Percentiles rank a stretch among this genome's conserved stretches.
These are phyloP conservation scores for Podarcis lilfordi DNA, from an alignment of 2,797 vertebrate species.

Conservation along the genomic window DNA sequence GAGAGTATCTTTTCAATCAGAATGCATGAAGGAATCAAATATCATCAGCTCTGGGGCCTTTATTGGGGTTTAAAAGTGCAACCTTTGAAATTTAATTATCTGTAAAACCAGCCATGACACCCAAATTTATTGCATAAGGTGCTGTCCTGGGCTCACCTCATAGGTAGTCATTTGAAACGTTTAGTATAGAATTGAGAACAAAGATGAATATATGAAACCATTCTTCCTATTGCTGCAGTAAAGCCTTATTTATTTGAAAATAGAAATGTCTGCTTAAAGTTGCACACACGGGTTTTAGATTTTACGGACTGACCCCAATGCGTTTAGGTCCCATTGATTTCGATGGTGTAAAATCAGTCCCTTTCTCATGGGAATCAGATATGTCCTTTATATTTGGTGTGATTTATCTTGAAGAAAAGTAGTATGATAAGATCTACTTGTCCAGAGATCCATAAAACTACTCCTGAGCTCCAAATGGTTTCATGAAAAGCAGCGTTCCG, in stretches of 20 bases:
- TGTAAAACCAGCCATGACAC: accelerated
- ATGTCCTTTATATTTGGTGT: too few species aligned
- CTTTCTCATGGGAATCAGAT: too few species aligned
- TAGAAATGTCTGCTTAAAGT: not conserved
- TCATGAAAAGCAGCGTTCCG: not conserved
- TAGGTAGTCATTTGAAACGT: not conserved
- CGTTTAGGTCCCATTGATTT: too few species aligned
- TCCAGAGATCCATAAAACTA: not conserved
- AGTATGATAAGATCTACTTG: not conserved
- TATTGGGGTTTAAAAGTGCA: not conserved
- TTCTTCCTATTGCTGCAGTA: not conserved
- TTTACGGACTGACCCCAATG: not conserved
- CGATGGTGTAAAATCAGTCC: too few species aligned
- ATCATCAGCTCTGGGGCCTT: not conserved
- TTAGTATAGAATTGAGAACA: not conserved
- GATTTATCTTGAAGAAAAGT: not conserved
- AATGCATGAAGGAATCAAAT: not conserved
- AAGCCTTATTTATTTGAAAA: not conserved
- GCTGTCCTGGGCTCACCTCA: not conserved
- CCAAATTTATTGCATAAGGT: not conserved
- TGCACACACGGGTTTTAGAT: not conserved
- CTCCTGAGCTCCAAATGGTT: not conserved
- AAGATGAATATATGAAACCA: not conserved
- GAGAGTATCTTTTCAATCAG: not conserved
- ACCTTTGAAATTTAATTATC: accelerated